Evolutionary conservation across 1,140 invertebrate species (phyloP), one percentile per base, ranked within the genome.

Genomic region (Drosophila willistoni): DNA sequence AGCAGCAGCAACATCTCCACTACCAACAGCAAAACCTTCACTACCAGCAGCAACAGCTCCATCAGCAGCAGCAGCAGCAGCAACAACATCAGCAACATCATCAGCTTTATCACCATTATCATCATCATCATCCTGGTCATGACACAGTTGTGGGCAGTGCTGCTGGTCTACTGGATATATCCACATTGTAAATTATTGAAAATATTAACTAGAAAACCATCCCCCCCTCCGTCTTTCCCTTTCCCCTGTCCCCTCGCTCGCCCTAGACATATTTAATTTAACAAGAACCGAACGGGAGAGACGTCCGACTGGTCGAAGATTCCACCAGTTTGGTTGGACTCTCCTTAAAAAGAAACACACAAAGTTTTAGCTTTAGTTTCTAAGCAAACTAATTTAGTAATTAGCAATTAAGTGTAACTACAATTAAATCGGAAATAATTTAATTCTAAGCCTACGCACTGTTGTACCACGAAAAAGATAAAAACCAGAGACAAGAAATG

Each of bases 181-280:
- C 91, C 85, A 92, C 91, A 72, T 78, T 92, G 90, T 92, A 92
- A 92, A 91, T 91, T 90, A 91, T 83, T 90, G 71, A 77, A 87
- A 70, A 90, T 84, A 89, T 71, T 65, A 85, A 75, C 80, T 82
- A 82, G 68, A 68, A 56, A 42, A 42, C 68, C 70, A 59, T 29
- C 5, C 70, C 61, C 69, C 56, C 71, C 63, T 68, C 51, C 65
- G 29, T 29, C 6, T 6, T 0, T 29, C 29, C 13, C 4, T 51
- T 62, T 2, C 65, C 7, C 7, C 33, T 4, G 2, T 36, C 1
- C 34, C 34, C 34, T 36, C 34, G 51, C n/a, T 41, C 12, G 51
- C 10, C 41, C 57, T 25, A 54, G 17, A 66, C 22, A 72, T 33
- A 70, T 56, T 51, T 51, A 51, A 51, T 51, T 51, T 51, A 51